Evolutionary conservation across 1,140 invertebrate species (phyloP).

Genomic region (Heliconius melpomene): DNA sequence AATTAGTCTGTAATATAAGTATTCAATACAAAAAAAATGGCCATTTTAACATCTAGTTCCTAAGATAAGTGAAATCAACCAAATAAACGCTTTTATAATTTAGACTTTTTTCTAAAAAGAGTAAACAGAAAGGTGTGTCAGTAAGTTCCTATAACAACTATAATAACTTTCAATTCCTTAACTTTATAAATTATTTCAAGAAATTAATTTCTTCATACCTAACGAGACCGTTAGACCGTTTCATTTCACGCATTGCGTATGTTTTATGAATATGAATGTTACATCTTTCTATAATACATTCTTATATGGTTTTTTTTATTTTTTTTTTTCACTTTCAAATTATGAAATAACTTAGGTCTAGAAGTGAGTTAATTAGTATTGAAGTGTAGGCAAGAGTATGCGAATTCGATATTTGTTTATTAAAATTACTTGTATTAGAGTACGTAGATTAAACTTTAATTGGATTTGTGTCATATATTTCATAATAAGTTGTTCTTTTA

Average conservation of each 20-base stretch:
- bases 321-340: constrained; percentile 9
- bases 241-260: constrained; percentile 29
- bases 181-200: constrained; percentile 2
- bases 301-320: constrained; percentile 1
- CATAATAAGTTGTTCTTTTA: too few relatives aligned
- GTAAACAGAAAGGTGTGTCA: neutral
- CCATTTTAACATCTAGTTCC: too few relatives aligned
- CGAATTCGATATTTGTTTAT: too few relatives aligned
- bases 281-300: constrained; percentile 13
- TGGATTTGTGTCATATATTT: too few relatives aligned
- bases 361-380: neutral
- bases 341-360: neutral
- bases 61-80: too few relatives aligned
- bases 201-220: constrained; percentile 29
- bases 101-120: too few relatives aligned
- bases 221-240: constrained; percentile 28
- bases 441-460: too few relatives aligned
- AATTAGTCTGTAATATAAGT: too few relatives aligned
- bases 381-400: neutral
- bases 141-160: neutral
- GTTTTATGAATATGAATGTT: constrained; percentile 29
- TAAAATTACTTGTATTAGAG: too few relatives aligned
- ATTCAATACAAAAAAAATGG: too few relatives aligned
- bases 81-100: too few relatives aligned
- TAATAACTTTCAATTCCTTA: neutral